Percentiles rank a stretch among this genome's conserved stretches.
Evolutionary conservation across 2,797 vertebrate species (phyloP).

Genomic region (Helarctos malayanus): DNA sequence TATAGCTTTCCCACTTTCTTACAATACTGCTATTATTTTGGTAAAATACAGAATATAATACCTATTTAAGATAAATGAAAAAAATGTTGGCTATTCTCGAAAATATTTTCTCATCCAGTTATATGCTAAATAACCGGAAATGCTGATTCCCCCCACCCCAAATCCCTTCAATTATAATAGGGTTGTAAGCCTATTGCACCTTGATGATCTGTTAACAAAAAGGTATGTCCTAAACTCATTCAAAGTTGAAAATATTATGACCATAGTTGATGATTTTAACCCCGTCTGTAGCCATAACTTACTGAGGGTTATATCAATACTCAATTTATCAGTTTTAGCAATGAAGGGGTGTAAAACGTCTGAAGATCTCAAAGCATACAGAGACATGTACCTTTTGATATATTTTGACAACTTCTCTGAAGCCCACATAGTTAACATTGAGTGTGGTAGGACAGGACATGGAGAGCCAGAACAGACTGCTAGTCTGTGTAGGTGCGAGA

Average conservation of each 20-base stretch:
- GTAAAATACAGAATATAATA: neutral
- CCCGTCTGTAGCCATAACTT: neutral
- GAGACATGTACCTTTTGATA: neutral
- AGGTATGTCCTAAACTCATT: neutral
- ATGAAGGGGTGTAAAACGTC: neutral
- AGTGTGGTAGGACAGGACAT: neutral
- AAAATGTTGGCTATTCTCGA: neutral
- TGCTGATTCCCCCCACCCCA: neutral
- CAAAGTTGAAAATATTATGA: conserved; percentile 1
- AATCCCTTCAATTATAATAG: neutral
- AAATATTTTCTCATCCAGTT: conserved; percentile 16
- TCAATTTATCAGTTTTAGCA: conserved; percentile 26
- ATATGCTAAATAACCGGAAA: neutral
- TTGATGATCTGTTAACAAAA: neutral
- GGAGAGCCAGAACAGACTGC: neutral
- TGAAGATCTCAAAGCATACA: neutral
- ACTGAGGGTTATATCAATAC: neutral
- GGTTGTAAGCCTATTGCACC: neutral
- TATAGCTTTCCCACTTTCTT: neutral
- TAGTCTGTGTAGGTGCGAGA: conserved; percentile 8
- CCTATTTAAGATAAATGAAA: neutral
- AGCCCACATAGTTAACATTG: neutral
- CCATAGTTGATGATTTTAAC: neutral
- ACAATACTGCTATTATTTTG: neutral
- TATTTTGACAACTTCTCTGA: neutral